Evolutionary conservation across 2,888 invertebrate genomes (phyloP), one percentile per base, ranked within the genome.

Genomic region (Cremastobaeus sp.): DNA sequence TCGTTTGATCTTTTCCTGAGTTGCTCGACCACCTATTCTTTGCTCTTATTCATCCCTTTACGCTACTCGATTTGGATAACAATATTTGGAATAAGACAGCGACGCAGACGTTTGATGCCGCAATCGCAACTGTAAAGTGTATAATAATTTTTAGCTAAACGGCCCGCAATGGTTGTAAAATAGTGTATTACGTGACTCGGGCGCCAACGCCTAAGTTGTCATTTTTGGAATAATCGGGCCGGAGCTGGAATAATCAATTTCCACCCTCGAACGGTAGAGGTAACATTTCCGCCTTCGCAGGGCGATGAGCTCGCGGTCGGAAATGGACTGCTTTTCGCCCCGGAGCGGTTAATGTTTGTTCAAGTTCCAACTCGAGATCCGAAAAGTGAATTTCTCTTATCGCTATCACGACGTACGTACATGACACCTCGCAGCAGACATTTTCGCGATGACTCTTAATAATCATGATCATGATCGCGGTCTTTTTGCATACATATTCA

Each of bases 71-170:
- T 65, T 39, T 2, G 28, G 35, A 48, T 17, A 30, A 35, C 30
- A 32, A 18, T 34, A 45, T n/a, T n/a, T n/a, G n/a, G n/a, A n/a
- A n/a, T n/a, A n/a, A 15, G 34, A 59, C 68, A 48, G 18, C 30
- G 43, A 50, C 34, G 15, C 34, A 41, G 21, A 55, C 55, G 9
- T 57, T 59, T 39, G 57, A 43, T 43, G 50, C 32, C 37, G 54
- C 20, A 43, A 57, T 47, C 66, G 48, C 28, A 59, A 68, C 52
- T 68, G 68, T 68, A 68, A 68, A 68, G 69, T 60, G 69, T 69
- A 69, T 60, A 60, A 69, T 69, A 69, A 70, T 69, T 69, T 69
- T 30, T 69, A 69, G 52, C 52, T 28, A 45, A 59, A 45, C n/a
- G 34, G 35, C 32, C 55, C 47, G 48, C 55, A 32, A 48, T 34